Conservation (phyloP, 1,140 invertebrate species). For the Plodia interpunctella region DNA sequence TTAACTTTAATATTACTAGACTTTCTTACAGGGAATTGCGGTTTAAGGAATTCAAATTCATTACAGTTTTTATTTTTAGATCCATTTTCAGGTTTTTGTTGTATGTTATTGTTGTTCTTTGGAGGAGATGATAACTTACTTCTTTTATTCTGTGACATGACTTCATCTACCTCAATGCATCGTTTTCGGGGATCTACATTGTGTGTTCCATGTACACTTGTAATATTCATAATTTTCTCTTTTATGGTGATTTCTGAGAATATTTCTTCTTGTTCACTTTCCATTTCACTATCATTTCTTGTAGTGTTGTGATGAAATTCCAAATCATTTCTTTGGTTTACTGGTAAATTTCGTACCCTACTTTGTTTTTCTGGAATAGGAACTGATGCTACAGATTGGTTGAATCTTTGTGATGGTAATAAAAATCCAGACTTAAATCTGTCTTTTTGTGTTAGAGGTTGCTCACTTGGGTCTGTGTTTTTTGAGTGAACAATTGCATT, state of each 20-base stretch:
- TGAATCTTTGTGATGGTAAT: slow-evolving; percentile 57
- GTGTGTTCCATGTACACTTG: no score
- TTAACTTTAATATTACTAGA: no score
- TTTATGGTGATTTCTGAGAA: slow-evolving; percentile 29
- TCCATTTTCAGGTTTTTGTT: slow-evolving; percentile 13
- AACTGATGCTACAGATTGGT: slow-evolving; percentile 31
- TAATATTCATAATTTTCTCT: no score
- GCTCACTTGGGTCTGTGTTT: slow-evolving; percentile 15
- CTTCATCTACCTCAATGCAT: slow-evolving; percentile 26
- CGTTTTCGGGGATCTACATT: no score
- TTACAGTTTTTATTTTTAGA: slow-evolving; percentile 17
- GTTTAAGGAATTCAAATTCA: no score
- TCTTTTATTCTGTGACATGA: slow-evolving; percentile 26
- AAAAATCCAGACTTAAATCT: slow-evolving; percentile 47
- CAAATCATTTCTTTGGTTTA: slow-evolving; percentile 5
- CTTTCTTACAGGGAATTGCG: no score
- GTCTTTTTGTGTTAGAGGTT: slow-evolving; percentile 32
- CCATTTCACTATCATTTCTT: slow-evolving; percentile 20
- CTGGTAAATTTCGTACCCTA: slow-evolving; percentile 14
- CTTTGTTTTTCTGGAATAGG: slow-evolving; percentile 20
- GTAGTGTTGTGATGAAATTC: slow-evolving; percentile 14
- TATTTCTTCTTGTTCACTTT: slow-evolving; percentile 43
- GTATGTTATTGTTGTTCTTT: slow-evolving; percentile 15
- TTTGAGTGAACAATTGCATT: slow-evolving; percentile 6
- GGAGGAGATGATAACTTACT: slow-evolving; percentile 21